A percentile compares a stretch with the other conserved stretches of the same genome.
These are phyloP conservation scores for Julus scandinavius DNA, from an alignment of 2,888 invertebrate species.

Conservation along the genomic window DNA sequence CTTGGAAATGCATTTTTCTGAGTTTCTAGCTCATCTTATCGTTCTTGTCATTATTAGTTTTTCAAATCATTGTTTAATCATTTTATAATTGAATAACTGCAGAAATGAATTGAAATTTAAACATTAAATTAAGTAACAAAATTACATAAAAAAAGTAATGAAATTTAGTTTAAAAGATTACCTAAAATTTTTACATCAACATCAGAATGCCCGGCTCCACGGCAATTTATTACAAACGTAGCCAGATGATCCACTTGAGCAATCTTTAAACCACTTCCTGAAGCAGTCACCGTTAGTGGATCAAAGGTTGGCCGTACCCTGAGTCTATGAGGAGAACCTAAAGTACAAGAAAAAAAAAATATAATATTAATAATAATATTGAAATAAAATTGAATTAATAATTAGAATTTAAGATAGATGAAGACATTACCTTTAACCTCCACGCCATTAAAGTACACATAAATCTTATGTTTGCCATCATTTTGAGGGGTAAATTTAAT, in stretches of 20 bases:
- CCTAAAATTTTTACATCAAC: conserved; percentile 69
- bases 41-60: too few relatives aligned
- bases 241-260: conserved; percentile 73
- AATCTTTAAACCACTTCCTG: conserved; percentile 73
- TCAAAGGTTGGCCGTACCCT: conserved; percentile 65
- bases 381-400: background rate
- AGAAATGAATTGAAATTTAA: too few relatives aligned
- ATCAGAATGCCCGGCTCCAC: conserved; percentile 66
- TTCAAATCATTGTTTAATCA: too few relatives aligned
- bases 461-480: conserved; percentile 77
- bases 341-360: conserved; percentile 14
- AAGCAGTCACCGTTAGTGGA: conserved; percentile 69
- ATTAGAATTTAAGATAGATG: background rate
- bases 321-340: conserved; percentile 66
- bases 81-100: too few relatives aligned
- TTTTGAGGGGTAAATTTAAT: conserved; percentile 71
- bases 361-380: conserved; percentile 41
- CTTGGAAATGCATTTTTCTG: too few relatives aligned
- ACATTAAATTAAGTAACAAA: background rate
- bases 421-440: conserved; percentile 75
- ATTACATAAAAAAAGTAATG: conserved; percentile 50
- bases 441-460: conserved; percentile 93
- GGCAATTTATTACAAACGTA: conserved; percentile 70
- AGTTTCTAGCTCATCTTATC: too few relatives aligned
- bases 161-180: conserved; percentile 30